phyloP scores from a whole-genome alignment of 2,797 vertebrate species.

The Hippoglossus hippoglossus region DNA sequence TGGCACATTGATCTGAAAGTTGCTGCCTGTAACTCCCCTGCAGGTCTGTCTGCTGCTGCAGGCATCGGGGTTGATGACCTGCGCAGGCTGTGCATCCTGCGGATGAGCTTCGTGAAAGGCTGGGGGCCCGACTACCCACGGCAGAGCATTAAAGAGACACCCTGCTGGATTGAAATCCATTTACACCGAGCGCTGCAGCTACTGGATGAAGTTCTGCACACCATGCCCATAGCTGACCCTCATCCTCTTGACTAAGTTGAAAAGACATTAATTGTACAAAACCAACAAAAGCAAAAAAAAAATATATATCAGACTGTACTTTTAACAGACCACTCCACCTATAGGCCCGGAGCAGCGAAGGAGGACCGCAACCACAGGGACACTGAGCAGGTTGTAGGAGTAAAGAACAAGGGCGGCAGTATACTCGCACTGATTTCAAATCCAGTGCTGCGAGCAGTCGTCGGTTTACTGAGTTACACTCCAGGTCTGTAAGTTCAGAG shows the following conservation, averaged over 20 bases:
- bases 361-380: slow-evolving; percentile 54
- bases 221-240: slow-evolving; percentile 97
- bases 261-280: slow-evolving; percentile 44
- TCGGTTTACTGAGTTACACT: slow-evolving; percentile 13
- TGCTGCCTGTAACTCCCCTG: slow-evolving; percentile 4
- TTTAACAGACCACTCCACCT: slow-evolving; percentile 54
- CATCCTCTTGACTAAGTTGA: slow-evolving; percentile 92
- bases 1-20: slow-evolving; percentile 30
- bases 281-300: background rate
- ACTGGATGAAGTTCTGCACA: slow-evolving; percentile 97
- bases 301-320: slow-evolving; percentile 37
- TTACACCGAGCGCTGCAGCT: slow-evolving; percentile 95
- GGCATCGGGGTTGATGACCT: slow-evolving; percentile 97
- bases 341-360: slow-evolving; percentile 34
- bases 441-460: slow-evolving; percentile 13
- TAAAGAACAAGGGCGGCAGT: slow-evolving; percentile 32
- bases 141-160: slow-evolving; percentile 98
- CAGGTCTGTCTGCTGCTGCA: slow-evolving; percentile 94
- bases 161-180: slow-evolving; percentile 98
- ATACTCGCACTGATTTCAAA: slow-evolving; percentile 30
- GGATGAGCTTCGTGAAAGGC: slow-evolving; percentile 98
- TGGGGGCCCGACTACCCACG: slow-evolving; percentile 97
- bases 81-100: slow-evolving; percentile 94
- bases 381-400: slow-evolving; percentile 45
- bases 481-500: slow-evolving; percentile 29